Conservation (phyloP, 2,888 invertebrate genomes). For the Gibbula magus region DNA sequence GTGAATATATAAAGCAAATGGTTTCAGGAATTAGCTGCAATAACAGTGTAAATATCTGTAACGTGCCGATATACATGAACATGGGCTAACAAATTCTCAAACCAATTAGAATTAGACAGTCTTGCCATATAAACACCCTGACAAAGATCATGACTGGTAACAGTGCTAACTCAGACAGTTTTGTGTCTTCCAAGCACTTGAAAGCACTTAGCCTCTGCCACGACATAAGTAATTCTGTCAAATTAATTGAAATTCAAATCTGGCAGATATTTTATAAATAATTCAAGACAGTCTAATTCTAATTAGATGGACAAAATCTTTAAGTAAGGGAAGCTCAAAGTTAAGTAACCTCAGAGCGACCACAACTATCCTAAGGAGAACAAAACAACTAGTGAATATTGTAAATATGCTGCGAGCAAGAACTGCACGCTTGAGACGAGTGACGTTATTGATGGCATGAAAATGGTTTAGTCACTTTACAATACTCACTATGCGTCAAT, state of each 20-base stretch:
- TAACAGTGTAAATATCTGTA: background rate
- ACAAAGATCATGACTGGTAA: too few species aligned
- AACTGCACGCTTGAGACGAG: background rate
- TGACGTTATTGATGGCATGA: background rate
- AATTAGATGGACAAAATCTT: too few species aligned
- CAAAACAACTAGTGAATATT: slow-evolving; percentile 19
- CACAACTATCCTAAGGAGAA: background rate
- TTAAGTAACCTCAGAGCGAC: background rate
- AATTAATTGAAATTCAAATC: too few species aligned
- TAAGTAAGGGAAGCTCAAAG: too few species aligned
- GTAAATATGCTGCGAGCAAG: background rate
- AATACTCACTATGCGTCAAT: background rate
- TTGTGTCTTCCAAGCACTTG: too few species aligned
- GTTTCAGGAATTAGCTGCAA: background rate
- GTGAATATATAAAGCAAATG: background rate
- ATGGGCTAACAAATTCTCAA: background rate
- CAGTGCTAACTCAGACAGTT: too few species aligned
- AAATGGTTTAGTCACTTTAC: background rate
- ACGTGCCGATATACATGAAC: background rate
- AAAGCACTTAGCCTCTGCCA: too few species aligned
- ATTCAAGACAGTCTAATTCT: too few species aligned
- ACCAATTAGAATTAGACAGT: too few species aligned
- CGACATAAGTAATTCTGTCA: too few species aligned
- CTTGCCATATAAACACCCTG: too few species aligned
- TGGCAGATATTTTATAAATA: too few species aligned